Evolutionary conservation across 1,140 invertebrate species (phyloP), one percentile per base, ranked within the genome.

Genomic region (Hyposmocoma kahamanoa): DNA sequence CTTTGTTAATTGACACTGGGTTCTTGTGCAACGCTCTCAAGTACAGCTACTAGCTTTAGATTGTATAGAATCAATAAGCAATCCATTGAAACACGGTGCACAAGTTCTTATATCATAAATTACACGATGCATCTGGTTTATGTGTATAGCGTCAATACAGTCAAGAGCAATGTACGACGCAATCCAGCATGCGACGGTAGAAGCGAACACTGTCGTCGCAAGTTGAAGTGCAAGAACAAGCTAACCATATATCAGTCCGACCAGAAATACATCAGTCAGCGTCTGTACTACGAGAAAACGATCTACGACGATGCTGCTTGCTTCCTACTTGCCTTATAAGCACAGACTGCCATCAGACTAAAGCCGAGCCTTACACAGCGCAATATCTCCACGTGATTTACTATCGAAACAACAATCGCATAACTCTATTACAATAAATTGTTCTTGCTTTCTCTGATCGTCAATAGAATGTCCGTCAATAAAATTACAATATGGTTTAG

Each of bases 301-400:
- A 60, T 66, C 52, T 43, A 47, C 20, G 42, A 52, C 58, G 50
- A 65, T 56, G 56, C 53, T 41, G 55, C 49, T 44, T 52, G 59
- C 59, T 81, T 77, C 76, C 67, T 80, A 51, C 58, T 79, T 56
- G 65, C 76, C 76, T 63, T 82, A 75, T 76, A 77, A 58, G 78
- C 57, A 56, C 42, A 43, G 46, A 46, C 62, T 47, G 53, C 62
- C 59, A 61, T 60, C 52, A 28, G 44, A 51, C 44, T 50, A 48
- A 36, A 22, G 22, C 43, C 48, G 36, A 32, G 2, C 18, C n/a
- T 8, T 38, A 38, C 34, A 38, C 32, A 17, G 6, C 8, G 32
- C 32, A 36, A 36, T 36, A 36, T 36, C 32, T 36, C 32, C 32
- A 13, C 32, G 15, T 36, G 32, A 36, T 36, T 36, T 36, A 36